These are phyloP conservation scores for Nicator chloris DNA, from an alignment of 2,113 vertebrate species.

Conservation along the genomic window DNA sequence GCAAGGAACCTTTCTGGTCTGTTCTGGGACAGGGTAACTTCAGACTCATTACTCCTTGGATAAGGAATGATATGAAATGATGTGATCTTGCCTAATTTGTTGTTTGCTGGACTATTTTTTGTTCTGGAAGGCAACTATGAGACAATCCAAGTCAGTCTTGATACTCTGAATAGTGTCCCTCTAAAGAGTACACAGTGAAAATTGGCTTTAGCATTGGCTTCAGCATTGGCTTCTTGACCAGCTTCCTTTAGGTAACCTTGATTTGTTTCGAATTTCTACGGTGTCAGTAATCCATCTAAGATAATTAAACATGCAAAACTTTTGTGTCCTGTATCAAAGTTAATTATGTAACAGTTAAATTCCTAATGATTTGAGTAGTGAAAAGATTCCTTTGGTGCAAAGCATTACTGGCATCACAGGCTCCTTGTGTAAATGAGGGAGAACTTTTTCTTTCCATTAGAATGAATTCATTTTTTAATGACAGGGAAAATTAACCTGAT, in stretches of 20 bases:
- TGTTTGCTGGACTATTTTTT: background rate
- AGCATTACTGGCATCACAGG: background rate
- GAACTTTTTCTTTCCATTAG: background rate
- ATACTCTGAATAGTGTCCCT: background rate
- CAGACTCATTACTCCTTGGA: background rate
- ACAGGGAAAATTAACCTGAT: background rate
- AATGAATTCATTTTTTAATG: background rate
- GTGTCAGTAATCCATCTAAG: background rate
- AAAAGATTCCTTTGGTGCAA: background rate
- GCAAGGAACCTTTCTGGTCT: background rate
- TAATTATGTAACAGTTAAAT: background rate
- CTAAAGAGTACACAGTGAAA: background rate
- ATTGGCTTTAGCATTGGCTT: background rate
- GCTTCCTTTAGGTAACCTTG: background rate
- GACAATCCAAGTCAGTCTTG: background rate
- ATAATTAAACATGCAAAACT: background rate
- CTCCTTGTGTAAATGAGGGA: background rate
- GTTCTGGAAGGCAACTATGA: background rate
- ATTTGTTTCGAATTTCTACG: background rate
- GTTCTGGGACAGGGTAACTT: background rate
- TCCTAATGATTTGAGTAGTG: background rate
- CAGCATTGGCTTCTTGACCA: background rate
- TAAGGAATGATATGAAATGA: background rate
- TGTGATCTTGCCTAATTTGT: background rate
- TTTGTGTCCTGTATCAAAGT: background rate